phyloP scores from a whole-genome alignment of 2,888 invertebrate species.

The Plagodis dolabraria region DNA sequence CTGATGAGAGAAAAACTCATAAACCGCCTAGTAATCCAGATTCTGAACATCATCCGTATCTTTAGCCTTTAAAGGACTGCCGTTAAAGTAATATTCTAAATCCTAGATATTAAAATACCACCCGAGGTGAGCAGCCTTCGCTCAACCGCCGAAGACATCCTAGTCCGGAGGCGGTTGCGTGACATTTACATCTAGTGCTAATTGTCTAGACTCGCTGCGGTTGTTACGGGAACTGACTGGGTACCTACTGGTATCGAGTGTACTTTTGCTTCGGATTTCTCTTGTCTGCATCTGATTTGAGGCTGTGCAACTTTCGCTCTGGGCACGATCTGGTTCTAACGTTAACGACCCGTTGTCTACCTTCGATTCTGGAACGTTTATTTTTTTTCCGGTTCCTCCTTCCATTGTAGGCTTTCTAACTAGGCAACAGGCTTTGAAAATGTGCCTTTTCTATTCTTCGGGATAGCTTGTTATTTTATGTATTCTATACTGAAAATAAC shows the following conservation, averaged over 20 bases:
- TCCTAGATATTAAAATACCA: slow-evolving; percentile 16
- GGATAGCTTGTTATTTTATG: too few species aligned
- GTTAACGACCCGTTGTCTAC: slow-evolving; percentile 53
- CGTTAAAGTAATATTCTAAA: slow-evolving; percentile 12
- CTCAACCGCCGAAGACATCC: slow-evolving; percentile 39
- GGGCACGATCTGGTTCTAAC: slow-evolving; percentile 71
- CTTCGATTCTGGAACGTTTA: slow-evolving; percentile 39
- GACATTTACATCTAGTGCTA: slow-evolving; percentile 74
- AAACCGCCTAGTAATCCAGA: too few species aligned
- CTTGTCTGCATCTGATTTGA: slow-evolving; percentile 73
- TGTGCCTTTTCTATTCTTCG: not conserved
- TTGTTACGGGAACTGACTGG: slow-evolving; percentile 54
- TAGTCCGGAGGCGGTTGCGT: slow-evolving; percentile 58
- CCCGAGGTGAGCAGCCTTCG: slow-evolving; percentile 22
- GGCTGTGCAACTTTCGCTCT: slow-evolving; percentile 71
- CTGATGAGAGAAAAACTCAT: too few species aligned
- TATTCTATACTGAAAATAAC: not conserved
- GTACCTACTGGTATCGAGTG: slow-evolving; percentile 58
- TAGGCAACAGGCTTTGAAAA: not conserved
- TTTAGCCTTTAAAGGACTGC: too few species aligned
- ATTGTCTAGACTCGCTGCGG: slow-evolving; percentile 62
- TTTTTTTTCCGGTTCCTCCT: slow-evolving; percentile 38
- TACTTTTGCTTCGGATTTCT: slow-evolving; percentile 62
- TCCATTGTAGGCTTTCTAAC: slow-evolving; percentile 20
- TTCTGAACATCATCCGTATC: too few species aligned